A percentile compares a stretch with the other conserved stretches of the same genome.
These are phyloP conservation scores for Chironomus riparius DNA, from an alignment of 2,888 invertebrate genomes.

Conservation along the genomic window DNA sequence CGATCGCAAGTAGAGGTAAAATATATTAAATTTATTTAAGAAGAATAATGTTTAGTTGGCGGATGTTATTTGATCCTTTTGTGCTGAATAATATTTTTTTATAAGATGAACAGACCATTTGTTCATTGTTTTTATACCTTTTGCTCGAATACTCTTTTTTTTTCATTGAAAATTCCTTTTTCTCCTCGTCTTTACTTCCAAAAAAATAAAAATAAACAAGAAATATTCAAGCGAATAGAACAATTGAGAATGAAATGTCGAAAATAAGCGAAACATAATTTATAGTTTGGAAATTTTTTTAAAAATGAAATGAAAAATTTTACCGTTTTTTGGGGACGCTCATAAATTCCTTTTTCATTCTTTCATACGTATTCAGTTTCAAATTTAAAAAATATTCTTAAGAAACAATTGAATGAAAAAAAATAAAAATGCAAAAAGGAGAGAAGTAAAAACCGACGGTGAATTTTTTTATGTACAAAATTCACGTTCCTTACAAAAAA, in stretches of 20 bases:
- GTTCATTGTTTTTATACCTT: conserved; percentile 12
- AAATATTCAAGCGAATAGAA: conserved; percentile 14
- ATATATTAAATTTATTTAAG: conserved; percentile 8
- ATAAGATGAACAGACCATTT: not conserved
- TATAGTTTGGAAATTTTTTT: not conserved
- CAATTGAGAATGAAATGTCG: not conserved
- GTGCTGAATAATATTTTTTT: conserved; percentile 2
- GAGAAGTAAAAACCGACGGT: not conserved
- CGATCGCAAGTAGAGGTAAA: not conserved
- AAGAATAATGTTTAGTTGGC: not conserved
- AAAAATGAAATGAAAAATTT: not conserved
- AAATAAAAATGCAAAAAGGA: not conserved
- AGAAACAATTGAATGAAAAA: not conserved
- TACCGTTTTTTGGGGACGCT: conserved; percentile 15
- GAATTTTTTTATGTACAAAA: not conserved
- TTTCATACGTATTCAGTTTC: not conserved
- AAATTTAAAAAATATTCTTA: not conserved
- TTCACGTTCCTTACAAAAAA: not conserved
- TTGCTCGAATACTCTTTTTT: not conserved
- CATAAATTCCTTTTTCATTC: not conserved
- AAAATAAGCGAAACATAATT: conserved; percentile 4
- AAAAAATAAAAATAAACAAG: not conserved
- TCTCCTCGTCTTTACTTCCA: not conserved
- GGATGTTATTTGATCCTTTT: conserved; percentile 23
- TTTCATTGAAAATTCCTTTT: not conserved